Evolutionary conservation across 2,888 invertebrate species (phyloP), one percentile per base, ranked within the genome.

Genomic region (Campaea margaritaria): DNA sequence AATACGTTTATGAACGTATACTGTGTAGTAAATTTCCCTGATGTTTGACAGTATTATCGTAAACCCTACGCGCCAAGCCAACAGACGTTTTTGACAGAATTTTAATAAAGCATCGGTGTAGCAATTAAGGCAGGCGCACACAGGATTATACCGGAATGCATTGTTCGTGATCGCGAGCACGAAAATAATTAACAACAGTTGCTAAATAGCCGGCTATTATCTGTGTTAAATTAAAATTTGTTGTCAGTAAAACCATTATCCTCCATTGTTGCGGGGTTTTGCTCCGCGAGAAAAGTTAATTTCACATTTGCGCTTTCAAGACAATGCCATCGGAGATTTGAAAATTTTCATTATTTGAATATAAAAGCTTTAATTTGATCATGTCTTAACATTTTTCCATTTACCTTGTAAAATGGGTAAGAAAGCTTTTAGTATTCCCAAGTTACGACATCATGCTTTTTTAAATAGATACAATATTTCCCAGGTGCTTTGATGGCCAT

Each of bases 111-210:
- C 57, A 66, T 44, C 57, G 58, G 58, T 54, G 64, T 52, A 61
- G 62, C 58, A 65, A 62, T 66, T 56, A 62, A 60, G 49, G 63
- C 68, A 57, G 45, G 58, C 34, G 62, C 65, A 66, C 46, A 58
- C 58, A 51, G 43, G 65, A 43, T 13, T 39, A 39, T 70, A 73
- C 73, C 75, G 78, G 69, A 76, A 79, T 78, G 74, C 77, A 81
- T 81, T 83, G 83, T 83, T 76, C 78, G 78, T 79, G 81, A 82
- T 81, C 81, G 80, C 76, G 73, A 72, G 73, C 79, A 77, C 72
- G 76, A 81, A 83, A 82, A 82, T 82, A 81, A 84, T 83, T 83
- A 83, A 79, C 74, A 81, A 77, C 81, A 76, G 81, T 82, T 81
- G 78, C 73, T 75, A 66, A 74, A 77, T 63, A 72, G 70, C 65